These are phyloP conservation scores for Tetheella fluctuosa DNA, from an alignment of 2,888 invertebrate genomes.

Conservation along the genomic window DNA sequence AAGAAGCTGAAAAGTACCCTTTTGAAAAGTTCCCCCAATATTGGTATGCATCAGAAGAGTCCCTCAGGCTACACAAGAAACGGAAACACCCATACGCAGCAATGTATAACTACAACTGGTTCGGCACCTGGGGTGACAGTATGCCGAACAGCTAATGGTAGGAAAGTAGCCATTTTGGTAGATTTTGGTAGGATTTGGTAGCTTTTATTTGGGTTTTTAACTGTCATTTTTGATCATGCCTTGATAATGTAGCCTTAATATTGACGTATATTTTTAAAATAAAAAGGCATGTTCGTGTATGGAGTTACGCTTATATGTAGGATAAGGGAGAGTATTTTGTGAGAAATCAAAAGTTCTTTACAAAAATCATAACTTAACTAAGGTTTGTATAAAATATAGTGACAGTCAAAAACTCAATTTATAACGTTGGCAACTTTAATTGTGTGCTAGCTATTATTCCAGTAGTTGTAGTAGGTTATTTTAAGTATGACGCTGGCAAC, in stretches of 20 bases:
- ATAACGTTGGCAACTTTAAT: conserved; percentile 12
- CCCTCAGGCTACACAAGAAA: conserved; percentile 71
- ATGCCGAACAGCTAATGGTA: conserved; percentile 65
- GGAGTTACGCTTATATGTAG: not conserved
- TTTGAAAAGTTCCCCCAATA: conserved; percentile 72
- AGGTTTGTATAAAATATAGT: not conserved
- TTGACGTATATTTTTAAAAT: not conserved
- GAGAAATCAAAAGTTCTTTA: not conserved
- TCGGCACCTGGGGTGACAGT: conserved; percentile 62
- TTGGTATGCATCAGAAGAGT: conserved; percentile 78
- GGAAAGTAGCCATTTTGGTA: conserved; percentile 1
- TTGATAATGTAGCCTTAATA: not conserved
- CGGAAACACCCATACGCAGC: conserved; percentile 75
- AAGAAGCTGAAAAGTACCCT: conserved; percentile 65
- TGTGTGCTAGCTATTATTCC: conserved; percentile 11
- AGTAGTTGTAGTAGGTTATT: conserved; percentile 29
- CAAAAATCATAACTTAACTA: not conserved
- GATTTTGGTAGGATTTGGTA: conserved; percentile 13
- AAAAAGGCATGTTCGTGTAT: not conserved
- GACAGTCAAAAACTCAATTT: conserved; percentile 24
- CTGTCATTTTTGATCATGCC: not conserved
- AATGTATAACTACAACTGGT: conserved; percentile 71
- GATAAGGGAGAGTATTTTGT: not conserved
- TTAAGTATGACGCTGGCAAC: conserved; percentile 31
- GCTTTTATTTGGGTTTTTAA: conserved; percentile 20